phyloP scores from a whole-genome alignment of 1,140 invertebrate genomes.

The Ditylenchus dipsaci region DNA sequence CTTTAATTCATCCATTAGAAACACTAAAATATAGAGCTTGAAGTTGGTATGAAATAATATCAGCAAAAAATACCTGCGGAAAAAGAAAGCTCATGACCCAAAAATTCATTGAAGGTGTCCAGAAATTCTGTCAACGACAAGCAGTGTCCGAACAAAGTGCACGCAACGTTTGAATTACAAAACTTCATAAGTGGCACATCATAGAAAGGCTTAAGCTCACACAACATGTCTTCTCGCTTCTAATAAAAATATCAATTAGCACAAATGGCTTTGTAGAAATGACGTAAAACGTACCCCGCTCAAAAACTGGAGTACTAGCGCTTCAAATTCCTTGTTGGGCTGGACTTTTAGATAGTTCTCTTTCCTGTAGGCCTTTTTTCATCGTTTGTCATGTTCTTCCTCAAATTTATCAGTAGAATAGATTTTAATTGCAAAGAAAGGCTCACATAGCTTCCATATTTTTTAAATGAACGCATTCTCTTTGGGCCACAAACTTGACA shows the following conservation, averaged over 20 bases:
- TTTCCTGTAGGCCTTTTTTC: background rate
- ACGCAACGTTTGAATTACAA: background rate
- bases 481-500: background rate
- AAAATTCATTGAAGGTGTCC: background rate
- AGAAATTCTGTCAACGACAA: background rate
- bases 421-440: background rate
- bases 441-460: background rate
- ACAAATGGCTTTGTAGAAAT: too few species aligned
- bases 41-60: background rate
- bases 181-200: background rate
- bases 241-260: background rate
- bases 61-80: background rate
- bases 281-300: background rate
- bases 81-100: background rate
- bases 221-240: background rate
- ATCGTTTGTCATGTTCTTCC: background rate
- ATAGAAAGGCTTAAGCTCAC: background rate
- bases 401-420: background rate
- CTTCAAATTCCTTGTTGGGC: background rate
- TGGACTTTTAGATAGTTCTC: background rate
- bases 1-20: background rate
- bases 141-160: background rate
- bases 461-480: background rate
- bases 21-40: background rate
- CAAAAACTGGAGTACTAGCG: background rate